A percentile compares a stretch with the other conserved stretches of the same genome.
These are phyloP conservation scores for Julus scandinavius DNA, from an alignment of 2,888 invertebrate species.

Conservation along the genomic window DNA sequence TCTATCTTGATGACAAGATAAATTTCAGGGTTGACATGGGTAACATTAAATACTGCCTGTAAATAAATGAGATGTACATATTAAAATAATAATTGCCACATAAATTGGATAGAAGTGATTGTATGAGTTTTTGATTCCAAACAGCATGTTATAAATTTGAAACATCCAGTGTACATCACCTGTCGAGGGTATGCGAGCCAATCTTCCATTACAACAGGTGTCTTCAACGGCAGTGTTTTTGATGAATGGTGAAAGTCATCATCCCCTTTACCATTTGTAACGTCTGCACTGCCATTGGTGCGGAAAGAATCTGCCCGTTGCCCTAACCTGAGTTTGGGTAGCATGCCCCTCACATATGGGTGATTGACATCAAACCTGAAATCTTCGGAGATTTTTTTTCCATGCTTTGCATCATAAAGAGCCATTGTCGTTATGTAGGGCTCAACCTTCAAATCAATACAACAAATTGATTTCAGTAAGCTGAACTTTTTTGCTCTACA, in stretches of 20 bases:
- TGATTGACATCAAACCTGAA: conserved; percentile 90
- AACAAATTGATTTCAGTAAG: conserved; percentile 40
- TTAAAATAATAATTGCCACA: neutral
- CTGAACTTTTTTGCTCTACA: neutral
- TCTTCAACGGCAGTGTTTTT: conserved; percentile 68
- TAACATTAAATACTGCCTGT: conserved; percentile 88
- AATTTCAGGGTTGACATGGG: conserved; percentile 88
- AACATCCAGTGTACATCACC: conserved; percentile 64
- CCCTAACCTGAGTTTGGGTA: conserved; percentile 61
- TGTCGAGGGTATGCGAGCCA: conserved; percentile 78
- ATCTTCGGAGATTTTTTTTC: conserved; percentile 90
- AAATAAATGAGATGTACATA: conserved; percentile 55
- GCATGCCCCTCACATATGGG: conserved; percentile 74
- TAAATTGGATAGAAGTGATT: no score
- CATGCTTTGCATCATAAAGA: conserved; percentile 88
- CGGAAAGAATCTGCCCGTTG: conserved; percentile 70
- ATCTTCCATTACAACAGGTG: conserved; percentile 78
- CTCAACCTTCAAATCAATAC: conserved; percentile 74
- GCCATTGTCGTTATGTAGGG: conserved; percentile 92
- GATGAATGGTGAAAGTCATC: conserved; percentile 51
- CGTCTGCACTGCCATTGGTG: conserved; percentile 56
- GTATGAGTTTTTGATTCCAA: no score
- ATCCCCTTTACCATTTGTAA: conserved; percentile 52
- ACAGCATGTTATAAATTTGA: neutral
- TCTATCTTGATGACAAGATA: conserved; percentile 93